Evolutionary conservation across 2,888 invertebrate species (phyloP).

Genomic region (Trichogramma evanescens): DNA sequence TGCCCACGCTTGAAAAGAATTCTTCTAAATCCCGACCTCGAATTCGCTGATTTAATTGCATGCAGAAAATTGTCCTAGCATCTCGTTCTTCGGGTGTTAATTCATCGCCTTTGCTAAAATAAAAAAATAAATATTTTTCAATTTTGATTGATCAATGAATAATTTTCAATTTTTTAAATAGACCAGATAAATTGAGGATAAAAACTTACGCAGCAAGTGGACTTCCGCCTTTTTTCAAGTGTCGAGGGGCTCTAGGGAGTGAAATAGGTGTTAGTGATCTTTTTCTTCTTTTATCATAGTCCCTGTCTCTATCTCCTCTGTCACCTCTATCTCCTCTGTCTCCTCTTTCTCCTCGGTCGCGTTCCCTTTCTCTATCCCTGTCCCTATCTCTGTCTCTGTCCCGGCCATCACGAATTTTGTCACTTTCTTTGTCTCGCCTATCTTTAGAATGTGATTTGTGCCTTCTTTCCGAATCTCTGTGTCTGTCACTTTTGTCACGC

Average conservation of each 20-base stretch:
- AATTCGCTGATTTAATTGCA: constrained; percentile 94
- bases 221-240: constrained; percentile 46
- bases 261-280: constrained; percentile 43
- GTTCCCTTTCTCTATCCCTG: constrained; percentile 41
- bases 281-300: constrained; percentile 47
- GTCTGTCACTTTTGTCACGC: constrained; percentile 26
- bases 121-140: neutral
- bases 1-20: constrained; percentile 97
- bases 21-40: constrained; percentile 92
- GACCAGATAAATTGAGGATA: neutral
- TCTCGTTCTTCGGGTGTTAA: constrained; percentile 95
- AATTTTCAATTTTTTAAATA: neutral
- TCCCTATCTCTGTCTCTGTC: constrained; percentile 24
- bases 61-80: constrained; percentile 97
- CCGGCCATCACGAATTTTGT: constrained; percentile 28
- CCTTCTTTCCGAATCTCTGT: constrained; percentile 32
- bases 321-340: constrained; percentile 31
- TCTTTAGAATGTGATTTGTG: constrained; percentile 38
- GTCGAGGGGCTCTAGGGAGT: constrained; percentile 46
- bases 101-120: constrained; percentile 49
- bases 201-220: constrained; percentile 46
- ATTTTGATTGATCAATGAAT: neutral
- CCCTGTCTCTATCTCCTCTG: constrained; percentile 35
- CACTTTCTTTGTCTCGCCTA: constrained; percentile 25
- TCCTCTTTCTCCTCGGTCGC: constrained; percentile 24